A percentile compares a stretch with the other conserved stretches of the same genome.
Conservation (phyloP, 2,797 vertebrate species). For the Cirrhinus molitorella region DNA sequence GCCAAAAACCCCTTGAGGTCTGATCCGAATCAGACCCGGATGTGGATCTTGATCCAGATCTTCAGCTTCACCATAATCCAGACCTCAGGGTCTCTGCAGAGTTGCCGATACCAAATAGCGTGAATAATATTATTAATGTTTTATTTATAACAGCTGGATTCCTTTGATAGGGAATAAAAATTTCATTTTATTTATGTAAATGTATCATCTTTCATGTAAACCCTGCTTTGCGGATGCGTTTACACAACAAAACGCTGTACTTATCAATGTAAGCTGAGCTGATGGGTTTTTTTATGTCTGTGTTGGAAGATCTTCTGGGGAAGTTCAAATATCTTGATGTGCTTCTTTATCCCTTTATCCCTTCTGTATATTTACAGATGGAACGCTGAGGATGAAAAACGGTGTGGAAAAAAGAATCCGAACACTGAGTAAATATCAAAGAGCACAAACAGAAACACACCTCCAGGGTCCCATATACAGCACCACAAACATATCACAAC, state of each 20-base stretch:
- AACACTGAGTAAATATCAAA: slow-evolving; percentile 32
- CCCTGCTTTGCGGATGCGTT: slow-evolving; percentile 20
- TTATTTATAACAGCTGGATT: slow-evolving; percentile 35
- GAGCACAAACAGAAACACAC: slow-evolving; percentile 34
- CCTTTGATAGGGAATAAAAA: slow-evolving; percentile 19
- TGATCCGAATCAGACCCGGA: slow-evolving; percentile 26
- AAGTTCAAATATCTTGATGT: slow-evolving; percentile 33
- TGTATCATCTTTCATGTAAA: slow-evolving; percentile 34
- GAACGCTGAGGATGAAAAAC: slow-evolving; percentile 22
- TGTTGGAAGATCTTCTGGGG: slow-evolving; percentile 18
- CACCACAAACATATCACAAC: slow-evolving; percentile 5
- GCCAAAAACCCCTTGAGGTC: not conserved
- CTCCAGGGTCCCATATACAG: slow-evolving; percentile 6
- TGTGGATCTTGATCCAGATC: slow-evolving; percentile 4
- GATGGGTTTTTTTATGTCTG: not conserved
- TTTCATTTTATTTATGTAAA: slow-evolving; percentile 36
- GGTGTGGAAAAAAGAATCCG: not conserved
- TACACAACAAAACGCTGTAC: slow-evolving; percentile 37
- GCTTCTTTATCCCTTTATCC: slow-evolving; percentile 18
- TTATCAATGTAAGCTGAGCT: slow-evolving; percentile 25
- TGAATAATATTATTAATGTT: slow-evolving; percentile 27
- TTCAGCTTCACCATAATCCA: not conserved
- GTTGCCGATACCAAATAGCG: not conserved
- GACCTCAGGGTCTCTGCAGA: slow-evolving; percentile 1
- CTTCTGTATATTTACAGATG: slow-evolving; percentile 29